Evolutionary conservation across 2,888 invertebrate genomes (phyloP).

Genomic region (Atrina japonica): DNA sequence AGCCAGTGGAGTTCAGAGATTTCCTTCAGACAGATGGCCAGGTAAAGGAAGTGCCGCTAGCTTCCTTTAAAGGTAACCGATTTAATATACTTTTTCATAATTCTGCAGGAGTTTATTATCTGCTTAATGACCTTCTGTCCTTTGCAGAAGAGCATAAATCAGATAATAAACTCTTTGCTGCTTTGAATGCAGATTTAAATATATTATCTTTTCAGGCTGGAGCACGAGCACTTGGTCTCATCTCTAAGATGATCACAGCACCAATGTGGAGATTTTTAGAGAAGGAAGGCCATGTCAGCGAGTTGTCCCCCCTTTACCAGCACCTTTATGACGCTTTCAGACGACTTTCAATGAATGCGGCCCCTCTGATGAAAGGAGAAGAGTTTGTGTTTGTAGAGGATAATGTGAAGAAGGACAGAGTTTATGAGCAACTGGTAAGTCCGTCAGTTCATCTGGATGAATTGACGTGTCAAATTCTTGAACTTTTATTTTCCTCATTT

Average conservation of each 20-base stretch:
- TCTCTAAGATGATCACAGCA: conserved; percentile 31
- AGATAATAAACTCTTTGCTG: conserved; percentile 21
- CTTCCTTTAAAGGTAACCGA: conserved; percentile 37
- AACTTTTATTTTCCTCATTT: conserved; percentile 25
- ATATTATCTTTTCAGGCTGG: conserved; percentile 17
- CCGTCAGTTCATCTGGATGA: background rate
- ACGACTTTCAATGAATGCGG: background rate
- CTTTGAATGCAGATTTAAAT: conserved; percentile 27
- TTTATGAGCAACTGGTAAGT: conserved; percentile 6
- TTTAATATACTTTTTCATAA: conserved; percentile 45
- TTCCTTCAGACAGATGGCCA: conserved; percentile 17
- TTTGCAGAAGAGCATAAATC: conserved; percentile 5
- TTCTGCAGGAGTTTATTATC: conserved; percentile 32
- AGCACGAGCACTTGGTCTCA: conserved; percentile 30
- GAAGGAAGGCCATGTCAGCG: conserved; percentile 9
- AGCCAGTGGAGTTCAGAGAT: conserved; percentile 41
- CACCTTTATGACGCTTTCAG: conserved; percentile 2
- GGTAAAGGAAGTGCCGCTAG: conserved; percentile 34
- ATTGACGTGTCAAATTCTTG: conserved; percentile 10
- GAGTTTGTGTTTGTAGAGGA: conserved; percentile 13
- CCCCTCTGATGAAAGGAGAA: conserved; percentile 6
- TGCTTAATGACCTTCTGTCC: conserved; percentile 17
- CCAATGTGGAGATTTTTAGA: conserved; percentile 39
- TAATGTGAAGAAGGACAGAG: background rate
- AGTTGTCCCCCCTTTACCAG: conserved; percentile 17